These are phyloP conservation scores for Myopa testacea DNA, from an alignment of 2,888 invertebrate species.

Conservation along the genomic window DNA sequence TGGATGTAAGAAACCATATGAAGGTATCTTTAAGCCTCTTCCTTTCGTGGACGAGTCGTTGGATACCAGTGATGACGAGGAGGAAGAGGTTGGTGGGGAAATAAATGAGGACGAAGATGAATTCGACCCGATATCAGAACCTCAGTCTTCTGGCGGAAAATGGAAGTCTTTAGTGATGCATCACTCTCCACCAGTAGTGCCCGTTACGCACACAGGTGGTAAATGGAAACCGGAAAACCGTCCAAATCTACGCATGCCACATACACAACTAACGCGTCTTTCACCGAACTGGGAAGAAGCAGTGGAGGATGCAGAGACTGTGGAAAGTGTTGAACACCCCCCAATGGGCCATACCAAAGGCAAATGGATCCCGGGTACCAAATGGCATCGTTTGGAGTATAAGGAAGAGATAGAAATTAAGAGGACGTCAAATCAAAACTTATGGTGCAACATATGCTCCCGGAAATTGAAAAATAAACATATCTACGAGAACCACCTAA, in stretches of 20 bases:
- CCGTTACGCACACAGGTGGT: conserved; percentile 73
- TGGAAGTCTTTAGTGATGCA: conserved; percentile 51
- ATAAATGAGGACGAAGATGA: conserved; percentile 69
- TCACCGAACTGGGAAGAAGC: conserved; percentile 72
- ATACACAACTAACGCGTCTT: conserved; percentile 56
- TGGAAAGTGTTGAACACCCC: conserved; percentile 70
- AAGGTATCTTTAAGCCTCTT: conserved; percentile 63
- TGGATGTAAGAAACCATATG: conserved; percentile 71
- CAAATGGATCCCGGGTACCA: conserved; percentile 83
- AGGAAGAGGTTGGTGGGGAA: conserved; percentile 68
- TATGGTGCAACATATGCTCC: conserved; percentile 86
- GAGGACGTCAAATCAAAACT: conserved; percentile 61
- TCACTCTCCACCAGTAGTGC: conserved; percentile 68
- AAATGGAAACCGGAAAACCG: conserved; percentile 80
- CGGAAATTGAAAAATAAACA: conserved; percentile 78
- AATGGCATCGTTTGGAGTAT: conserved; percentile 71
- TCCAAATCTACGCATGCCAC: conserved; percentile 53
- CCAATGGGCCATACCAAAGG: conserved; percentile 78
- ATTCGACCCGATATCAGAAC: conserved; percentile 70
- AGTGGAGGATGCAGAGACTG: conserved; percentile 62
- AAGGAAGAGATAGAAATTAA: conserved; percentile 66
- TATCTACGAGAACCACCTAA: conserved; percentile 82
- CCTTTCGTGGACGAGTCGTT: conserved; percentile 61
- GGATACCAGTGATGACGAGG: conserved; percentile 58
- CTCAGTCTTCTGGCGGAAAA: conserved; percentile 52